phyloP scores from a whole-genome alignment of 2,888 invertebrate species.

The Drosophila koepferae region DNA sequence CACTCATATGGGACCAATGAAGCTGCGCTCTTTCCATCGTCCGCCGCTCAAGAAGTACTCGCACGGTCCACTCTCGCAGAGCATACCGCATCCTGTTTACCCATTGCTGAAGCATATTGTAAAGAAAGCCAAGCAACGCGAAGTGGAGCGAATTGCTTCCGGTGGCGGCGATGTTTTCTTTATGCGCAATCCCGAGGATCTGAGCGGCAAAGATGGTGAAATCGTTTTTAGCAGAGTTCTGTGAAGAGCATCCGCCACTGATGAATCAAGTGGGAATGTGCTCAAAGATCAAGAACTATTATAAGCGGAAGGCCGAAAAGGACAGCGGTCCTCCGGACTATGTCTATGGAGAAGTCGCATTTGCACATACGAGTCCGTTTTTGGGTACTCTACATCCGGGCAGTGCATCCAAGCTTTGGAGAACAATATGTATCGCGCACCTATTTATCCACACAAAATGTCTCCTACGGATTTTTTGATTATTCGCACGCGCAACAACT shows the following conservation, averaged over 20 bases:
- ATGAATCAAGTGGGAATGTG: constrained; percentile 99
- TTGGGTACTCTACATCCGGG: constrained; percentile 96
- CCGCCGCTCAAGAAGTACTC: constrained; percentile 95
- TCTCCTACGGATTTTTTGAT: constrained; percentile 94
- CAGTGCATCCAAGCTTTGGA: constrained; percentile 97
- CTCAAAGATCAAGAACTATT: constrained; percentile 99
- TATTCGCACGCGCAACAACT: constrained; percentile 95
- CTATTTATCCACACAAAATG: constrained; percentile 95
- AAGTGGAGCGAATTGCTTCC: constrained; percentile 96
- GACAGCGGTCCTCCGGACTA: constrained; percentile 93
- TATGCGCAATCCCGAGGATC: constrained; percentile 98
- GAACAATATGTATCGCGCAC: constrained; percentile 98
- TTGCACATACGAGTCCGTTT: constrained; percentile 98
- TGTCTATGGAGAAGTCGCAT: constrained; percentile 96
- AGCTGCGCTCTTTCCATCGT: constrained; percentile 96
- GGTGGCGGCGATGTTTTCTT: constrained; percentile 99
- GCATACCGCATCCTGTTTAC: constrained; percentile 92
- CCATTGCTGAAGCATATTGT: constrained; percentile 95
- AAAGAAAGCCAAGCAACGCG: constrained; percentile 96
- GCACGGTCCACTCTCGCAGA: constrained; percentile 91
- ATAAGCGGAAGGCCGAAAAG: constrained; percentile 97
- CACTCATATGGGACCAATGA: constrained; percentile 93
- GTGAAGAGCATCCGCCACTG: constrained; percentile 98
- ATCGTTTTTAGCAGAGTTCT: constrained; percentile 96
- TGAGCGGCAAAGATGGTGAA: constrained; percentile 97